phyloP scores from a whole-genome alignment of 2,797 vertebrate species.

The Typhlichthys eigenmanni region DNA sequence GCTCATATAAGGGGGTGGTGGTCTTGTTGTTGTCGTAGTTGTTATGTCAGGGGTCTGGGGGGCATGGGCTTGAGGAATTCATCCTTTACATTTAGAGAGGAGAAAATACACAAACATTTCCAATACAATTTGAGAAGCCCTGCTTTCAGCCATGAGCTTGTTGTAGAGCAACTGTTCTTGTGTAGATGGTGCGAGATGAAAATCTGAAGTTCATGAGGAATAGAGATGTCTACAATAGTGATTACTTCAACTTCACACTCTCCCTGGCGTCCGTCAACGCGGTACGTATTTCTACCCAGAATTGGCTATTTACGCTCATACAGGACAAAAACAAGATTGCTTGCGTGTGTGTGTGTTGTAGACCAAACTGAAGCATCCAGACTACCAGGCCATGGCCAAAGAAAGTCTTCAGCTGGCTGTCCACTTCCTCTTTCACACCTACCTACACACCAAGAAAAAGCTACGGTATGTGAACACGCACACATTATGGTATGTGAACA shows the following conservation, averaged over 20 bases:
- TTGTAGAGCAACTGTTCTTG: neutral
- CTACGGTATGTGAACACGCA: conserved; percentile 80
- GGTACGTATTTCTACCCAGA: conserved; percentile 70
- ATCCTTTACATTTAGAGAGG: too few species aligned
- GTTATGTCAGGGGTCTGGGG: too few species aligned
- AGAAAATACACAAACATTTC: too few species aligned
- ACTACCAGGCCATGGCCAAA: conserved; percentile 95
- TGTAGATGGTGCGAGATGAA: conserved; percentile 96
- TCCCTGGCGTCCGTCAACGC: conserved; percentile 95
- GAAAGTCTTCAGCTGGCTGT: conserved; percentile 93
- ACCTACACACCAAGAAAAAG: conserved; percentile 97
- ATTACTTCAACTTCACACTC: conserved; percentile 98
- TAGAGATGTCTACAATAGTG: conserved; percentile 95
- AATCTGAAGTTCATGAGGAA: conserved; percentile 99
- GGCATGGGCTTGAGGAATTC: too few species aligned
- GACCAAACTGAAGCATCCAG: conserved; percentile 95
- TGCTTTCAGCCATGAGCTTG: neutral
- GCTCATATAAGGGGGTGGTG: too few species aligned
- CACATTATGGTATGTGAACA: too few species aligned
- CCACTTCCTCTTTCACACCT: conserved; percentile 97
- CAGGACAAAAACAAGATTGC: neutral
- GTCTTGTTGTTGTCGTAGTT: too few species aligned
- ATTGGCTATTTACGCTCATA: neutral
- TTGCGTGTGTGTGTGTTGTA: conserved; percentile 56
- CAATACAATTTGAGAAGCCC: too few species aligned